Base-by-base conservation (phyloP, 2,888 invertebrate genomes). In the Aporophyla lueneburgensis region DNA sequence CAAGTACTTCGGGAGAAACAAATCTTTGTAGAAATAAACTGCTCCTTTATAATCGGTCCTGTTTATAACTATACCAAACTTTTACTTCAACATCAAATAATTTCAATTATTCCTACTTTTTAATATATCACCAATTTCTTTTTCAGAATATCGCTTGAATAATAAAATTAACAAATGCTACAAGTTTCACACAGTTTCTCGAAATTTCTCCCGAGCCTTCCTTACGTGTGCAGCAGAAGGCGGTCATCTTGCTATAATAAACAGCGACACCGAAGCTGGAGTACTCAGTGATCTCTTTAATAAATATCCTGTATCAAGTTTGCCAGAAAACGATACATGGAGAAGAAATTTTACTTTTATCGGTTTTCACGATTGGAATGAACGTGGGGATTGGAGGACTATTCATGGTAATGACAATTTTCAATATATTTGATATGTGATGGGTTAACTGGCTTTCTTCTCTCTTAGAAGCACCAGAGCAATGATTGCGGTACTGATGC, bases 181-280 rank as follows among this genome's bases (percentile, higher is more conserved):
- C 24, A 71, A 71, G 24, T 71, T 40, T 16, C 71, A 71, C 21
- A 21, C 0, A 6, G 51, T 21, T 16, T 2, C 70, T 16, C 24
- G 24, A 21, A 24, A 10, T 43, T 71, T 70, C 51, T 40, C 70
- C 24, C 9, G 14, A 14, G 71, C 71, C 5, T 51, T 70, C 9
- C 0, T 40, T 21, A 4, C 24, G 9, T 71, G 71, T 40, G 3
- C 40, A 40, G 21, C 21, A 10, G 71, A 71, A 71, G 71, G 71
- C 71, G 70, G 71, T 40, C 71, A 70, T 53, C 71, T 71, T 70
- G 71, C 71, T 53, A 24, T 71, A 24, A 53, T 71, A 21, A 71
- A 70, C 24, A 70, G 51, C 5, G 68, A 59, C 19, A 59, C 43
- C 4, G 68, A 68, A 68, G 68, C 68, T 3, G 19, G 12, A 19